These are phyloP conservation scores for Colostygia pectinataria DNA, from an alignment of 2,888 invertebrate species.

Conservation along the genomic window DNA sequence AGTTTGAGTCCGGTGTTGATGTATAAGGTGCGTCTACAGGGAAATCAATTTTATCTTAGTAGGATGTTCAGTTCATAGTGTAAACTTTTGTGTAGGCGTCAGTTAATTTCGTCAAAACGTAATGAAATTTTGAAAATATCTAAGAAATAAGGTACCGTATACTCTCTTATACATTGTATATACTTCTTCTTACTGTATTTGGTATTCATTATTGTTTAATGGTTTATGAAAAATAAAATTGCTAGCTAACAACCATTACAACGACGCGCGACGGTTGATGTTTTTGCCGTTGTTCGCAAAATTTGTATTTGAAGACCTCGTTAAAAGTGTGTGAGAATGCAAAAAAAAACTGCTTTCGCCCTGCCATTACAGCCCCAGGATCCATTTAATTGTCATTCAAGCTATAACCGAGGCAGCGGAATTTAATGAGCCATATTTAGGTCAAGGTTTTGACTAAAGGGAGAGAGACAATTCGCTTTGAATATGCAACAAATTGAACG, in stretches of 20 bases:
- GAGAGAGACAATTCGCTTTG: constrained; percentile 23
- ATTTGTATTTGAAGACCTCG: constrained; percentile 46
- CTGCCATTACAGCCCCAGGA: constrained; percentile 53
- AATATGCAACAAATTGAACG: constrained; percentile 41
- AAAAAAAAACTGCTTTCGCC: constrained; percentile 56
- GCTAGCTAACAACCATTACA: constrained; percentile 13
- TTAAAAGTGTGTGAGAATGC: constrained; percentile 54
- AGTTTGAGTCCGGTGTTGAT: constrained; percentile 30
- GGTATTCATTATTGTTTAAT: background rate
- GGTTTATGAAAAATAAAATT: constrained; percentile 13
- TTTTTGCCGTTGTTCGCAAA: constrained; percentile 28
- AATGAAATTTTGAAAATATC: too few relatives aligned
- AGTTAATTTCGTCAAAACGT: too few relatives aligned
- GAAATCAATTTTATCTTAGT: constrained; percentile 46
- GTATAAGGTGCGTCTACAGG: constrained; percentile 37
- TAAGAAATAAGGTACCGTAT: too few relatives aligned
- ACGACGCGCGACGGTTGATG: constrained; percentile 27
- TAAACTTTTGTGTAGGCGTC: constrained; percentile 15
- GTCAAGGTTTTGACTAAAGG: constrained; percentile 57
- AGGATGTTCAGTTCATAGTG: too few relatives aligned
- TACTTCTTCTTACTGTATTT: background rate
- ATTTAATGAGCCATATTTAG: constrained; percentile 71
- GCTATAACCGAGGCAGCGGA: constrained; percentile 66
- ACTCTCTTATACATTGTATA: too few relatives aligned
- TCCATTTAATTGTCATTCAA: constrained; percentile 67